Conservation (phyloP, 2,888 invertebrate species). For the Nezara viridula region DNA sequence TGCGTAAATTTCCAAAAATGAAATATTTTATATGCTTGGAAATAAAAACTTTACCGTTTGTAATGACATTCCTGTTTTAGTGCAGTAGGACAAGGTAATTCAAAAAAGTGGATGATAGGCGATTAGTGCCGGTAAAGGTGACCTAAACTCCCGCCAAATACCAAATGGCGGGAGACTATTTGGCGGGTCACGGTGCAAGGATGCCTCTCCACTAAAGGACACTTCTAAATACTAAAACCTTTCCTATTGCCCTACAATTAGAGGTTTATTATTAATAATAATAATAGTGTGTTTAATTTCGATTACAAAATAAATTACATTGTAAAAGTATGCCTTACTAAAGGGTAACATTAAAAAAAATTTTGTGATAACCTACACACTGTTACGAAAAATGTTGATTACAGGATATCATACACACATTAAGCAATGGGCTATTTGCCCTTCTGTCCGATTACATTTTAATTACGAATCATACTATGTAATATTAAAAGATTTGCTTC, state of each 20-base stretch:
- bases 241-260: neutral
- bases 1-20: no score
- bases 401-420: no score
- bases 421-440: no score
- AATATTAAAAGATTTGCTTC: no score
- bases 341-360: no score
- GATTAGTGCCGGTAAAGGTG: neutral
- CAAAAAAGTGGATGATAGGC: neutral
- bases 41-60: neutral
- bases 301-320: no score
- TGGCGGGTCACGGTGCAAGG: neutral
- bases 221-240: neutral
- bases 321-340: no score
- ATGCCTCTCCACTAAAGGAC: neutral
- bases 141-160: slow-evolving; percentile 7
- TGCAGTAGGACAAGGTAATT: neutral
- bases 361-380: no score
- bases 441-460: no score
- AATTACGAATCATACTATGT: no score
- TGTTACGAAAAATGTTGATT: no score
- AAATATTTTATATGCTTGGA: neutral
- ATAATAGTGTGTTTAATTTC: no score
- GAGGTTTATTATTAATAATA: neutral
- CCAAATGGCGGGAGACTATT: neutral
- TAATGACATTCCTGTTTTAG: neutral